Conservation (phyloP, 1,140 invertebrate genomes). For the Lasaia peninsularis region DNA sequence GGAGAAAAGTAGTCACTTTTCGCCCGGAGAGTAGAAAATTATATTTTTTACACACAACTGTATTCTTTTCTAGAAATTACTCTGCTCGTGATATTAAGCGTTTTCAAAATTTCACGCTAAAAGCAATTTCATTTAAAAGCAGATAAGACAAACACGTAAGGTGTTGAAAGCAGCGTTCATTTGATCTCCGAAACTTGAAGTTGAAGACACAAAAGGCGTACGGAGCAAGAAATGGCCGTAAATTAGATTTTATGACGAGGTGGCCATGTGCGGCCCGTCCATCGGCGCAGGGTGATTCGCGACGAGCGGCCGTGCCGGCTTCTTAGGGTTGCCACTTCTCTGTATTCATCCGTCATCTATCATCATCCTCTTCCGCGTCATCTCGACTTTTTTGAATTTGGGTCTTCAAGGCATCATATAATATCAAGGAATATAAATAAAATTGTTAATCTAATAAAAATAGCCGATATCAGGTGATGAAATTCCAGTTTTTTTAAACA, state of each 20-base stretch:
- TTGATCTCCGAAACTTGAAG: slow-evolving; percentile 33
- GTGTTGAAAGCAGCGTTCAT: slow-evolving; percentile 32
- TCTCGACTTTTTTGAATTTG: too few species aligned
- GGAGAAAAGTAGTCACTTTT: too few species aligned
- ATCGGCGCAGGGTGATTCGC: slow-evolving; percentile 35
- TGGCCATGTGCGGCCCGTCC: slow-evolving; percentile 54
- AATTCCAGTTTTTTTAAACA: too few species aligned
- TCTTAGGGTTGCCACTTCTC: slow-evolving; percentile 22
- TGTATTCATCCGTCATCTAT: too few species aligned
- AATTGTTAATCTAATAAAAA: too few species aligned
- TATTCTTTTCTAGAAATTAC: too few species aligned
- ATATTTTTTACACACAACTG: too few species aligned
- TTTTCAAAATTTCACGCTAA: not conserved
- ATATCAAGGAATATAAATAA: too few species aligned
- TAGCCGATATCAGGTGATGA: too few species aligned
- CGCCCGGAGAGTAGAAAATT: too few species aligned
- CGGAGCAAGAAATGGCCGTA: slow-evolving; percentile 41
- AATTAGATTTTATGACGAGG: slow-evolving; percentile 64
- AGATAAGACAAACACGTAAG: slow-evolving; percentile 18
- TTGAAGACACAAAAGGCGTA: slow-evolving; percentile 34
- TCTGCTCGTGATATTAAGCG: not conserved
- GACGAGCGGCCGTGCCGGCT: slow-evolving; percentile 15
- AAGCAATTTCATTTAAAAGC: slow-evolving; percentile 1
- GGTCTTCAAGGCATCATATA: too few species aligned
- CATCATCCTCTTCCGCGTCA: too few species aligned